Evolutionary conservation across 2,113 vertebrate genomes (phyloP).

Genomic region (Aspiorhynchus laticeps): DNA sequence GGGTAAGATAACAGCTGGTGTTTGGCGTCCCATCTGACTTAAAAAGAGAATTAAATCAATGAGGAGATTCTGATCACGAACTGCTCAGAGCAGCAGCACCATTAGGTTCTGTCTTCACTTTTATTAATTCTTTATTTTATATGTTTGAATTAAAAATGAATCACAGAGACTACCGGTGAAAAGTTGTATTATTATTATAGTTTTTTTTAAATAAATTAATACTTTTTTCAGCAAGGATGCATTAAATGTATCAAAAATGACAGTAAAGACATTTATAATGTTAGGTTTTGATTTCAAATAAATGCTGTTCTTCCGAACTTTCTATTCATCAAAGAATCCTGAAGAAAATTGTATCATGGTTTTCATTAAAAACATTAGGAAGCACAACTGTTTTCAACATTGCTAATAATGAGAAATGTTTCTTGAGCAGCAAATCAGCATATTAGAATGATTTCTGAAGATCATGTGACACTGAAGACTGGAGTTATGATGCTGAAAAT

Average conservation of each 20-base stretch:
- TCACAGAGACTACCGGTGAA: neutral
- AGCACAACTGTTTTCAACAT: neutral
- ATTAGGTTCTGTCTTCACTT: neutral
- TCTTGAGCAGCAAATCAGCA: neutral
- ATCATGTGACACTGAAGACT: neutral
- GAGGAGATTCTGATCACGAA: neutral
- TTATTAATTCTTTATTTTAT: neutral
- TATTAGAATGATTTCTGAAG: neutral
- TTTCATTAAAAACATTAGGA: neutral
- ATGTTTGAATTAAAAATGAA: neutral
- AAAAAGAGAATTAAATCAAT: neutral
- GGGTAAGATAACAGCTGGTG: neutral
- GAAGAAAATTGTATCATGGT: neutral
- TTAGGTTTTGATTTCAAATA: neutral
- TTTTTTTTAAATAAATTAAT: neutral
- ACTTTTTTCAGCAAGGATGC: neutral
- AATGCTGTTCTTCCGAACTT: neutral
- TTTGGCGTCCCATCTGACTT: neutral
- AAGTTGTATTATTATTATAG: neutral
- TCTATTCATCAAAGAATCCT: neutral
- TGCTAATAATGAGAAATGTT: neutral
- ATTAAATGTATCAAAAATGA: neutral
- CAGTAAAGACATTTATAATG: neutral
- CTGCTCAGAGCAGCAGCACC: neutral
- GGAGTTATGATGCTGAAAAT: neutral